A percentile compares a stretch with the other conserved stretches of the same genome.
phyloP scores from a whole-genome alignment of 2,888 invertebrate genomes.

The Xylophagus ater region DNA sequence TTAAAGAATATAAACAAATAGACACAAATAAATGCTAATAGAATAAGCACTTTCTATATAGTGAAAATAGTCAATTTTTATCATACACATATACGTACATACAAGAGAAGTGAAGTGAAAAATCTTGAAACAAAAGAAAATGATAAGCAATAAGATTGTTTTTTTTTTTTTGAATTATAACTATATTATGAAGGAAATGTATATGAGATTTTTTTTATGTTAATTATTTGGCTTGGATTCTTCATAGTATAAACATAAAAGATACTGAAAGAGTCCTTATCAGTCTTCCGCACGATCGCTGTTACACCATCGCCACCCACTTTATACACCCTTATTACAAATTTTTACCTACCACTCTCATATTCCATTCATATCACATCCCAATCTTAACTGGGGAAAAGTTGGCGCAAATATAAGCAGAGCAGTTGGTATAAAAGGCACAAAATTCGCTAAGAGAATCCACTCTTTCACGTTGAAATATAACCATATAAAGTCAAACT shows the following conservation, averaged over 20 bases:
- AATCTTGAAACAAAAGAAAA: neutral
- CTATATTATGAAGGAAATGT: neutral
- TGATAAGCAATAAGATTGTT: neutral
- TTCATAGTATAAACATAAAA: slow-evolving; percentile 14
- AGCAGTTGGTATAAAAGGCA: too few relatives aligned
- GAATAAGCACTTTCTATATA: too few relatives aligned
- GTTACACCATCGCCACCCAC: slow-evolving; percentile 17
- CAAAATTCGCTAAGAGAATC: too few relatives aligned
- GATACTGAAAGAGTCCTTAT: slow-evolving; percentile 14
- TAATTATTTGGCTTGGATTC: slow-evolving; percentile 15
- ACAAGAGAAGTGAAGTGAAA: neutral
- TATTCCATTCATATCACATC: neutral
- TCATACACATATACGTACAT: neutral
- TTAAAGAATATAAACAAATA: too few relatives aligned
- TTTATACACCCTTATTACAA: slow-evolving; percentile 11
- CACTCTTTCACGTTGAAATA: too few relatives aligned
- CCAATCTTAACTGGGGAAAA: slow-evolving; percentile 8
- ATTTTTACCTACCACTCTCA: slow-evolving; percentile 6
- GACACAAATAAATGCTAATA: too few relatives aligned
- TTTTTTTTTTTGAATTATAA: neutral
- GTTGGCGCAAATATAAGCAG: slow-evolving; percentile 11
- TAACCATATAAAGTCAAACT: too few relatives aligned
- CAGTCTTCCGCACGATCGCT: slow-evolving; percentile 23
- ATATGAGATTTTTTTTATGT: slow-evolving; percentile 10
- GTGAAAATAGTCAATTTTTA: too few relatives aligned